These are phyloP conservation scores for Caerostris darwini DNA, from an alignment of 1,140 invertebrate genomes.

Conservation along the genomic window DNA sequence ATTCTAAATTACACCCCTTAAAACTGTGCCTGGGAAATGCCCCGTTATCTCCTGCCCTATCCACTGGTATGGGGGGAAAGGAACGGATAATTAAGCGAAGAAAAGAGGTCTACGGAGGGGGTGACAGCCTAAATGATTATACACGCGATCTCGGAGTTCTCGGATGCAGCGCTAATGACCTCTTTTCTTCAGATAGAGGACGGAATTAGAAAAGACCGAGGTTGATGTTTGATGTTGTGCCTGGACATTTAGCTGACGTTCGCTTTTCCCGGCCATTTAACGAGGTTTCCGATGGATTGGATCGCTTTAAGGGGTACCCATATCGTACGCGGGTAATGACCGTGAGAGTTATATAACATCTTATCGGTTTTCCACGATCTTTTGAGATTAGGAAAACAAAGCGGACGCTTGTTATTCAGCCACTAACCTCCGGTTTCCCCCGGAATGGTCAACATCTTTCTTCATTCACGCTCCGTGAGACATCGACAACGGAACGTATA, in stretches of 20 bases:
- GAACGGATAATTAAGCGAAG: conserved; percentile 14
- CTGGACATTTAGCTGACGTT: neutral
- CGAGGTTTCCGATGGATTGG: neutral
- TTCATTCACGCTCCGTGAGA: neutral
- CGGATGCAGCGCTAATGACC: neutral
- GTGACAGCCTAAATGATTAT: neutral
- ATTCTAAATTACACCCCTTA: neutral
- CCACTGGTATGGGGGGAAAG: neutral
- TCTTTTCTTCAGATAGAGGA: neutral
- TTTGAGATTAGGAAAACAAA: neutral
- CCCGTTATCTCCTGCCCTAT: neutral
- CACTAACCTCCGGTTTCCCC: neutral
- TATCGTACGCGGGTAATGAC: neutral
- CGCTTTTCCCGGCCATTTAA: conserved; percentile 20
- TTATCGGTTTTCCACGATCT: neutral
- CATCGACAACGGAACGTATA: neutral
- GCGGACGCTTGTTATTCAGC: neutral
- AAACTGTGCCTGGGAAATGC: neutral
- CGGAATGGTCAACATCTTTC: neutral
- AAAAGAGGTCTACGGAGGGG: neutral
- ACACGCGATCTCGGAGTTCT: neutral
- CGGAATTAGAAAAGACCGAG: neutral
- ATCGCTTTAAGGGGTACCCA: neutral
- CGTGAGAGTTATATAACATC: conserved; percentile 16
- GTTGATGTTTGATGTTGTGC: neutral